Evolutionary conservation across 1,140 invertebrate genomes (phyloP).

Genomic region (Leptinotarsa lineolata): DNA sequence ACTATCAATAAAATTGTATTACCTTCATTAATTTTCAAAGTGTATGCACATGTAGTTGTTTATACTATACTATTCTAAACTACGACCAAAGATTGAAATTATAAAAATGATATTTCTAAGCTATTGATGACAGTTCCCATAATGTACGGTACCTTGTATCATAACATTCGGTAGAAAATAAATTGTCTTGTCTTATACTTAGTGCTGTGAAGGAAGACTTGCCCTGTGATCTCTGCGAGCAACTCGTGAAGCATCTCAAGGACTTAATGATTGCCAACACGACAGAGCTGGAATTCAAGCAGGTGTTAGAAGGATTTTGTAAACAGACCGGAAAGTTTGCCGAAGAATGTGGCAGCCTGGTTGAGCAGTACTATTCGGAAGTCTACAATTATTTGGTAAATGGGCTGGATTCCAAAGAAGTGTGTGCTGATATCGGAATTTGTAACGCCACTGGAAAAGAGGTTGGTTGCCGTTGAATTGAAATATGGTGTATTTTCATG

Average conservation of each 20-base stretch:
- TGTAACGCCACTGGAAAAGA: slow-evolving; percentile 57
- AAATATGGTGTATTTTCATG: slow-evolving; percentile 22
- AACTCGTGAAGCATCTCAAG: slow-evolving; percentile 76
- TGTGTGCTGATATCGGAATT: slow-evolving; percentile 74
- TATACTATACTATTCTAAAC: too few relatives aligned
- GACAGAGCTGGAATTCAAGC: slow-evolving; percentile 79
- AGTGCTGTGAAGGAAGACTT: slow-evolving; percentile 64
- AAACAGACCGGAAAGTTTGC: slow-evolving; percentile 75
- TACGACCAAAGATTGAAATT: too few relatives aligned
- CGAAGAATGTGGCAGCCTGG: slow-evolving; percentile 69
- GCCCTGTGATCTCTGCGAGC: slow-evolving; percentile 83
- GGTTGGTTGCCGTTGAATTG: slow-evolving; percentile 44
- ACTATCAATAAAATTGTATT: too few relatives aligned
- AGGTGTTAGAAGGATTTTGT: slow-evolving; percentile 77
- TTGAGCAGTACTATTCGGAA: slow-evolving; percentile 75
- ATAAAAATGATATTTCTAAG: too few relatives aligned
- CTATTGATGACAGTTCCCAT: background rate
- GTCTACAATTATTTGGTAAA: slow-evolving; percentile 75
- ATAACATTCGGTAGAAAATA: too few relatives aligned
- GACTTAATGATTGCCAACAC: slow-evolving; percentile 85
- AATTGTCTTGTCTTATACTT: slow-evolving; percentile 11
- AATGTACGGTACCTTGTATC: background rate
- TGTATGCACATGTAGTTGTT: too few relatives aligned
- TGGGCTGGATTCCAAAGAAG: slow-evolving; percentile 68
- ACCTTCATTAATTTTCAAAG: too few relatives aligned